A percentile compares a stretch with the other conserved stretches of the same genome.
Conservation (phyloP, 2,888 invertebrate genomes). For the Pinctada fucata region DNA sequence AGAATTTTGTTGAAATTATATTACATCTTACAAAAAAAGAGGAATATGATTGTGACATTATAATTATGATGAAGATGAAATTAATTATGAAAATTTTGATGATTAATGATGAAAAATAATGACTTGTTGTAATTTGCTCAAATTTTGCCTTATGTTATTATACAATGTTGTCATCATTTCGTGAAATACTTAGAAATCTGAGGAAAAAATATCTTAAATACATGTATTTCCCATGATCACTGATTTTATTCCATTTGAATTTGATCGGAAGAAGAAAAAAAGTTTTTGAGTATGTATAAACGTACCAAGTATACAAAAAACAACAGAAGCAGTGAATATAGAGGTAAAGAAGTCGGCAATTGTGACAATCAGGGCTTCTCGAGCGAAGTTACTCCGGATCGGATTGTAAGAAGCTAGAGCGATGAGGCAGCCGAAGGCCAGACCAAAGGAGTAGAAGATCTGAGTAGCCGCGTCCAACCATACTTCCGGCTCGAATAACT, state of each 20-base stretch:
- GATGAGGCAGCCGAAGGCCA: conserved; percentile 95
- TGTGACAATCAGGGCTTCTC: conserved; percentile 93
- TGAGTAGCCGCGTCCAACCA: conserved; percentile 98
- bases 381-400: conserved; percentile 94
- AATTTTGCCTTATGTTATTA: neutral
- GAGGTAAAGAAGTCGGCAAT: conserved; percentile 95
- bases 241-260: neutral
- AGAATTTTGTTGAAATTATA: neutral
- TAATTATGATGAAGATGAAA: no score
- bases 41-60: no score
- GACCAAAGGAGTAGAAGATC: conserved; percentile 96
- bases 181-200: neutral
- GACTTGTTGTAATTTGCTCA: no score
- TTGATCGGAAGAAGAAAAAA: neutral
- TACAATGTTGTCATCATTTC: neutral
- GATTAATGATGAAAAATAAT: no score
- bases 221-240: neutral
- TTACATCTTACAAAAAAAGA: no score
- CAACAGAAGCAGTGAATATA: conserved; percentile 95
- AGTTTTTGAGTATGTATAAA: neutral
- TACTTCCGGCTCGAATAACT: conserved; percentile 90
- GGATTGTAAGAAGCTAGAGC: conserved; percentile 97
- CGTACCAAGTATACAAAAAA: conserved; percentile 92
- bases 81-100: no score
- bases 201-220: neutral